phyloP scores from a whole-genome alignment of 2,888 invertebrate species.

The Trachelus iudaicus region DNA sequence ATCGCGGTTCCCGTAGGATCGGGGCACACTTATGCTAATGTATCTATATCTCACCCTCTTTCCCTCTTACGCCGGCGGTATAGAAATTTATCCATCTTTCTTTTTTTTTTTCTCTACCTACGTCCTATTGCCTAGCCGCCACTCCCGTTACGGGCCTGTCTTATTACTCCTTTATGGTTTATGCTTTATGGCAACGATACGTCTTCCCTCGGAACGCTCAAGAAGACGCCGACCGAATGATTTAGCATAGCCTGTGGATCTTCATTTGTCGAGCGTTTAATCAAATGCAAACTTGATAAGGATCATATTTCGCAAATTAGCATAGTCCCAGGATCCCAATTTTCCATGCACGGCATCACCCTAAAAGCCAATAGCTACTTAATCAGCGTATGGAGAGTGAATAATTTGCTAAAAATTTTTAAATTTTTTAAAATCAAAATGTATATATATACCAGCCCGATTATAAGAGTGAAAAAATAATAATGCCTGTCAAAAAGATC shows the following conservation, averaged over 20 bases:
- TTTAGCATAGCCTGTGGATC: conserved; percentile 15
- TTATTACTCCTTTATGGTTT: neutral
- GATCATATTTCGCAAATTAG: neutral
- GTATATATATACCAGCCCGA: neutral
- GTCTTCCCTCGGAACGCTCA: conserved; percentile 3
- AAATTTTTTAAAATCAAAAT: too few relatives aligned
- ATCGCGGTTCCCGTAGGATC: conserved; percentile 16
- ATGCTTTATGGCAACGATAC: conserved; percentile 2
- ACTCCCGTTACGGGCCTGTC: conserved; percentile 12
- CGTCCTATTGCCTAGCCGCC: conserved; percentile 24
- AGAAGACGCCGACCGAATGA: conserved; percentile 1
- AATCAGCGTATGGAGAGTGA: neutral
- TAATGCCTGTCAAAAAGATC: neutral
- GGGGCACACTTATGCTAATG: conserved; percentile 47
- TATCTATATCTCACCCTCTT: conserved; percentile 15
- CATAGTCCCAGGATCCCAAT: neutral
- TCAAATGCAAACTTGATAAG: conserved; percentile 13
- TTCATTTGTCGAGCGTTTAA: conserved; percentile 24
- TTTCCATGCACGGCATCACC: neutral
- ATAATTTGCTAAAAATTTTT: neutral
- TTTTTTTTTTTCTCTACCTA: conserved; percentile 29
- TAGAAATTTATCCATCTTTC: conserved; percentile 22
- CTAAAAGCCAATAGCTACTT: neutral
- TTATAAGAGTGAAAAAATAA: neutral
- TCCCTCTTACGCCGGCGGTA: conserved; percentile 9